Base-by-base conservation (phyloP, 2,113 vertebrate genomes). In the Engraulis encrasicolus region DNA sequence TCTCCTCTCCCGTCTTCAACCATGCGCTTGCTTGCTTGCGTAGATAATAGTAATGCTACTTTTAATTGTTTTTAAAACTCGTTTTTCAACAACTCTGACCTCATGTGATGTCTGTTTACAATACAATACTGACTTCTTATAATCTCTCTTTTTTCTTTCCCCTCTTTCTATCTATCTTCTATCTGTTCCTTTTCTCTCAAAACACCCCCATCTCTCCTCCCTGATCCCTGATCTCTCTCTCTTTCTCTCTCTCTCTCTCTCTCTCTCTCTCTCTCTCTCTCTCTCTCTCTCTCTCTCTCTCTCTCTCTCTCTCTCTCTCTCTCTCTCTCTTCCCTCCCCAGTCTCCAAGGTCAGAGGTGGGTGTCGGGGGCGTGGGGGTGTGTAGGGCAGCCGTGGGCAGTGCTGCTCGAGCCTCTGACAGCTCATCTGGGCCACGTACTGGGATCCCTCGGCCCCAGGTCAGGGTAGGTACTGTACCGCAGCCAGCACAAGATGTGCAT, bases 391-490 rank as follows among this genome's bases (percentile, higher is more conserved):
- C 83, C 83, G 84, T 78, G 61, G 79, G 54, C 50, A 82, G 83
- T 17, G 79, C n/a, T 71, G 81, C n/a, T 50, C 81, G 80, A 14
- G 78, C 66, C 81, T 85, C 88, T 86, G 82, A 85, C 86, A 84
- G 86, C 83, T 79, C 90, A 84, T 81, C 84, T 78, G 49, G 83
- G 77, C 83, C 79, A 79, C 83, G 86, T 83, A 86, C 80, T 85
- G 80, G 86, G 82, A 86, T 85, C 80, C 84, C 84, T 85, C 89
- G 87, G 87, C 86, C 89, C 78, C 84, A 88, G 86, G 87, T 90
- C 88, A 92, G 87, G 90, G 90, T 92, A 89, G 45, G 87, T 85
- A 83, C 61, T 86, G 66, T 81, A 90, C 82, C 54, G n/a, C 58
- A 66, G 58, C 23, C 54, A 45, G 40, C 40, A n/a, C 40, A 45